Conservation (phyloP, 1,140 invertebrate genomes). For the Drosophila tani region DNA sequence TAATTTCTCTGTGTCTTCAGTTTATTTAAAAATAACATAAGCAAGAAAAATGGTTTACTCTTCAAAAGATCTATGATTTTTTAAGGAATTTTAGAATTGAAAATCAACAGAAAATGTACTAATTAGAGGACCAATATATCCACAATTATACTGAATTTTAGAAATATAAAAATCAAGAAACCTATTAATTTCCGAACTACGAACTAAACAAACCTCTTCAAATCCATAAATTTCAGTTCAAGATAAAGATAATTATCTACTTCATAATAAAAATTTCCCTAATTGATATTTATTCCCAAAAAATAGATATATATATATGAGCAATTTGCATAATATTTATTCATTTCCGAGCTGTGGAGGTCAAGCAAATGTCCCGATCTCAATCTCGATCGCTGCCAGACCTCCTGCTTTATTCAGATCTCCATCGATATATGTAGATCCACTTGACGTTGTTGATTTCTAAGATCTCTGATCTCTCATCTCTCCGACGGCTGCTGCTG, state of each 20-base stretch:
- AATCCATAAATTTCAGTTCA: too few species aligned
- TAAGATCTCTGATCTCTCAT: constrained; percentile 9
- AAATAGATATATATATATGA: neutral
- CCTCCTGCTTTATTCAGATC: constrained; percentile 1
- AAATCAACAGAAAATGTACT: too few species aligned
- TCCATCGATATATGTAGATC: constrained; percentile 11
- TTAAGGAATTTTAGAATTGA: too few species aligned
- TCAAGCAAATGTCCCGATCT: constrained; percentile 14
- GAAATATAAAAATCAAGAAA: neutral
- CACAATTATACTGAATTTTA: too few species aligned
- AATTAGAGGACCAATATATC: too few species aligned
- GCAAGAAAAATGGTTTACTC: too few species aligned
- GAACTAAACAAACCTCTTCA: too few species aligned
- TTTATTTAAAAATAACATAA: too few species aligned
- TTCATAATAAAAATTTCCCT: neutral
- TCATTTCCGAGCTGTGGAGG: constrained; percentile 5
- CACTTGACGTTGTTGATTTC: constrained; percentile 35
- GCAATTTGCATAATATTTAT: constrained; percentile 1
- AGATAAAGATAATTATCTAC: neutral
- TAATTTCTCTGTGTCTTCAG: too few species aligned
- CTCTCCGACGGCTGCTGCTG: constrained; percentile 11
- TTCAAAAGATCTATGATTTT: too few species aligned
- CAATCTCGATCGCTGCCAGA: constrained; percentile 3
- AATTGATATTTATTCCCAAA: neutral
- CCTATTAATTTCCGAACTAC: neutral